Base-by-base conservation (phyloP, 2,888 invertebrate genomes). In the Lasioglossum calceatum region DNA sequence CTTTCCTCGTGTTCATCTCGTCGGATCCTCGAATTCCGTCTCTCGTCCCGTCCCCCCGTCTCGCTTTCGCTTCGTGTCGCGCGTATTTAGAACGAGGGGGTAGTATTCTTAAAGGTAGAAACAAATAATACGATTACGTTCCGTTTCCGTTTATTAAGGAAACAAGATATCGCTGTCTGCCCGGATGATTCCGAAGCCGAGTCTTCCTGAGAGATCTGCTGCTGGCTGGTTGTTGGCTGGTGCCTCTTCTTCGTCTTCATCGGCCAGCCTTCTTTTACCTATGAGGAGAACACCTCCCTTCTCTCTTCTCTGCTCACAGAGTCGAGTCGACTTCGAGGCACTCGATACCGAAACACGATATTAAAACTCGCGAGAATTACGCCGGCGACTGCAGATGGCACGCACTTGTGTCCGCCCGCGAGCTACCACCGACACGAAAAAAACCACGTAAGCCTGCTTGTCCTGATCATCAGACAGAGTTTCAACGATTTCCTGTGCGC, bases 61-160 rank as follows among this genome's bases (percentile, higher is more conserved):
- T n/a, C 54, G 54, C n/a, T 54, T 54, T 77, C 79, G 79, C 58
- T 77, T 77, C 70, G 36, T 72, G 82, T 74, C 81, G 89, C 82
- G 90, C 88, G 92, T 92, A 93, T 94, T 93, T 50, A 92, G 91
- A 88, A 81, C 77, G 89, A 86, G 85, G 91, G 88, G 91, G 88
- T 91, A 89, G 85, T 93, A 91, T 92, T 91, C 92, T 91, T 92
- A 93, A 93, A 93, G 94, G 93, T 92, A 94, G 94, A 93, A 95
- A 95, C 94, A 94, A 95, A 95, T 95, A 95, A 95, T 95, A 95
- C 95, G 95, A 95, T 95, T 95, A 95, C 93, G 93, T 94, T 95
- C 92, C 94, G 94, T 95, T 95, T 95, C 95, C 95, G 95, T 95
- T 95, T 95, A 95, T 95, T 95, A 95, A 94, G 93, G 95, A 95